Conservation (phyloP, 1,140 invertebrate genomes). For the Drosophila parabipectinata region DNA sequence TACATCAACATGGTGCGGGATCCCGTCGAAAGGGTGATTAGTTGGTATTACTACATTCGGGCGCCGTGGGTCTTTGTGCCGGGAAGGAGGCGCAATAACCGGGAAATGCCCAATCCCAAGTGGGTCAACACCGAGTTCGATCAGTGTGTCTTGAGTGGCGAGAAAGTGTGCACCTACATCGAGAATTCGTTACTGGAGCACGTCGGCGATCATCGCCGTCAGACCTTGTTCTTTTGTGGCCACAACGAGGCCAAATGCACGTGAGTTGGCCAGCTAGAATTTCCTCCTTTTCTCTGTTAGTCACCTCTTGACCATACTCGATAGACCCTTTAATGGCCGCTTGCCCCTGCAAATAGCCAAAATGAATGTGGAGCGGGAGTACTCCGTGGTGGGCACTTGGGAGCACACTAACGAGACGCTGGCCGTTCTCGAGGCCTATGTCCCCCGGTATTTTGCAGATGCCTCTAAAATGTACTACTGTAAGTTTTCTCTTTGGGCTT, state of each 20-base stretch:
- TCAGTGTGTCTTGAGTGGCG: conserved; percentile 91
- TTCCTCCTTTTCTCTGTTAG: not conserved
- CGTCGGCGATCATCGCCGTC: conserved; percentile 90
- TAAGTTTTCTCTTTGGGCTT: conserved; percentile 84
- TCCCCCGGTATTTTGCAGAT: conserved; percentile 92
- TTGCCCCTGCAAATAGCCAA: conserved; percentile 93
- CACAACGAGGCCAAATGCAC: conserved; percentile 86
- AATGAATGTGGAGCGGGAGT: conserved; percentile 92
- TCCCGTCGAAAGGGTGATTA: conserved; percentile 94
- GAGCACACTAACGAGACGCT: conserved; percentile 94
- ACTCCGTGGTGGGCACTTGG: conserved; percentile 93
- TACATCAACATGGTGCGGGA: conserved; percentile 95
- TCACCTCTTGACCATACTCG: not conserved
- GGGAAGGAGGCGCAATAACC: conserved; percentile 86
- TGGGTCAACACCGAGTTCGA: conserved; percentile 92
- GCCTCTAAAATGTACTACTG: conserved; percentile 91
- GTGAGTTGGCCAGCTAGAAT: conserved; percentile 59
- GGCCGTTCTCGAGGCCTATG: conserved; percentile 92
- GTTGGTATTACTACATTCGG: conserved; percentile 92
- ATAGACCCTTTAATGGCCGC: conserved; percentile 92
- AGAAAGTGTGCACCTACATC: conserved; percentile 91
- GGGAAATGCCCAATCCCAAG: conserved; percentile 91
- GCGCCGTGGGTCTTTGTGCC: conserved; percentile 89
- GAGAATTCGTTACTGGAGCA: conserved; percentile 92
- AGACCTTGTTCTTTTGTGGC: conserved; percentile 93